A percentile compares a stretch with the other conserved stretches of the same genome.
phyloP scores from a whole-genome alignment of 2,113 vertebrate species.

The Poecilia latipinna region DNA sequence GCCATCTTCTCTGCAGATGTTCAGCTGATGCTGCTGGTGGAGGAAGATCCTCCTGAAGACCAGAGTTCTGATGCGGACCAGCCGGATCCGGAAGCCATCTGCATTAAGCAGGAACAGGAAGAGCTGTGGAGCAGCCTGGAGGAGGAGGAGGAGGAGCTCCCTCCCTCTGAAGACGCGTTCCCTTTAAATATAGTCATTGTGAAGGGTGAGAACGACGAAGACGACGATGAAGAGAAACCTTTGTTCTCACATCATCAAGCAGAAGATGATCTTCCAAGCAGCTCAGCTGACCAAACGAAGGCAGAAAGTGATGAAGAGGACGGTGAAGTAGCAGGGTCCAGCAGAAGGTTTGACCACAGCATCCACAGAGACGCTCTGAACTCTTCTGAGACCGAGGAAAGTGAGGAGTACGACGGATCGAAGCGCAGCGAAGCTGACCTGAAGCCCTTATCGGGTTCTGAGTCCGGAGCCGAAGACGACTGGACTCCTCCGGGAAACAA shows the following conservation, averaged over 20 bases:
- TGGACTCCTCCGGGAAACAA: background rate
- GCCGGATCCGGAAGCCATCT: background rate
- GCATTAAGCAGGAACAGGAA: background rate
- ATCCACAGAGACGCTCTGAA: background rate
- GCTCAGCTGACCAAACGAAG: background rate
- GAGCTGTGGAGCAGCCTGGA: background rate
- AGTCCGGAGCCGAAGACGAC: background rate
- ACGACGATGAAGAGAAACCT: background rate
- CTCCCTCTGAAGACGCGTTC: background rate
- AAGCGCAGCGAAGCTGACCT: background rate
- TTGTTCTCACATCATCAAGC: background rate
- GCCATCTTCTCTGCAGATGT: background rate
- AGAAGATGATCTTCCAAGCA: background rate
- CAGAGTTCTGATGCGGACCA: background rate
- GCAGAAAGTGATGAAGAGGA: background rate
- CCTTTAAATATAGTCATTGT: conserved; percentile 1
- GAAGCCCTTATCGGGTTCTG: background rate
- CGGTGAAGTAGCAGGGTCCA: background rate
- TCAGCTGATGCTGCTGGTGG: background rate
- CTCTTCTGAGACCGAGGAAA: background rate
- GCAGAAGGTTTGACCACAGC: background rate
- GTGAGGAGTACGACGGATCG: background rate
- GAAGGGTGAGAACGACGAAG: background rate
- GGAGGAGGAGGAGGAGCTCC: background rate
- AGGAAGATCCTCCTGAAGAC: background rate